Evolutionary conservation across 2,797 vertebrate genomes (phyloP).

Genomic region (Falco cherrug): DNA sequence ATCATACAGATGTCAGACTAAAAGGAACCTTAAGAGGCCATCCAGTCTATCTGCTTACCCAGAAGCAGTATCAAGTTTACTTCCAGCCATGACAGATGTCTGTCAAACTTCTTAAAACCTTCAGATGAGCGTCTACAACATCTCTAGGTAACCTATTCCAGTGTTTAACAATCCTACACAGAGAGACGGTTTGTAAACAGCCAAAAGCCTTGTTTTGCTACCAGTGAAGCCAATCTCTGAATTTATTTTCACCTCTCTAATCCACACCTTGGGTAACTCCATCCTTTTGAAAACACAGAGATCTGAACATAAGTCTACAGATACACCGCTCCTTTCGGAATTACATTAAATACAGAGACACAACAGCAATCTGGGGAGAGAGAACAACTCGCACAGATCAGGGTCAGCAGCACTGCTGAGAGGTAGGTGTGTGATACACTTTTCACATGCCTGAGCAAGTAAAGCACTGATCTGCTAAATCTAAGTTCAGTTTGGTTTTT

Average conservation of each 20-base stretch:
- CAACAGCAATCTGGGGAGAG: neutral
- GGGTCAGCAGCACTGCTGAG: neutral
- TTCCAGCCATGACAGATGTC: neutral
- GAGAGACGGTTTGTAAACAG: neutral
- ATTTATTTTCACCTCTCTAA: neutral
- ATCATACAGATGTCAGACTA: neutral
- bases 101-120: neutral
- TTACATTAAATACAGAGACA: neutral
- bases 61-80: neutral
- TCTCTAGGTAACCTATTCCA: neutral
- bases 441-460: neutral
- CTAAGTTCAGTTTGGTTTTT: neutral
- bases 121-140: neutral
- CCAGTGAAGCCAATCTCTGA: neutral
- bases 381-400: neutral
- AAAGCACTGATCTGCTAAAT: conserved; percentile 2
- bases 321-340: neutral
- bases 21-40: conserved; percentile 8
- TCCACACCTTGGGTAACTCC: neutral
- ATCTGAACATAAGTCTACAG: neutral
- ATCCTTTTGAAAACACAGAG: neutral
- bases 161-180: neutral
- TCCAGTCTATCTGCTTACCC: neutral
- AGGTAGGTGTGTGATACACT: neutral
- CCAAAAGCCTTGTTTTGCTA: neutral